These are phyloP conservation scores for Desoria tigrina DNA, from an alignment of 2,888 invertebrate genomes.

Conservation along the genomic window DNA sequence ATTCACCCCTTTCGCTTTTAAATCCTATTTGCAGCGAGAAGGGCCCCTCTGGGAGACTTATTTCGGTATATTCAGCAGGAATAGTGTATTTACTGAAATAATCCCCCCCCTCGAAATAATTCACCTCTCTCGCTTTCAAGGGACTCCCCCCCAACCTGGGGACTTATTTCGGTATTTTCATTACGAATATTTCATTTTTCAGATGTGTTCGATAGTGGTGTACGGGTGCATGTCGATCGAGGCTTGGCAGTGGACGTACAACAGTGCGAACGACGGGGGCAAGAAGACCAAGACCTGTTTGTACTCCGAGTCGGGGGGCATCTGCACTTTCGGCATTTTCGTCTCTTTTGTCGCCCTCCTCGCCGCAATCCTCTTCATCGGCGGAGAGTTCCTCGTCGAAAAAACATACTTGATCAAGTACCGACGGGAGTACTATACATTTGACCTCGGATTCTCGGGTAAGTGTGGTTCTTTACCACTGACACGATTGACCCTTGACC, in stretches of 20 bases:
- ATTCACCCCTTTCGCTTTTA: no score
- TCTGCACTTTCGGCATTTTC: constrained; percentile 37
- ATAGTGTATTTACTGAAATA: no score
- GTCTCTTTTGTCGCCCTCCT: constrained; percentile 41
- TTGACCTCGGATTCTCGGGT: constrained; percentile 38
- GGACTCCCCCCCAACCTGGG: background rate
- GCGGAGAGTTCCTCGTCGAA: constrained; percentile 40
- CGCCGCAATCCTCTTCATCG: constrained; percentile 38
- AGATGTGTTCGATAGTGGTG: constrained; percentile 37
- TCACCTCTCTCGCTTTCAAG: no score
- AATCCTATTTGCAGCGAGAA: no score
- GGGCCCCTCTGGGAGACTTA: no score
- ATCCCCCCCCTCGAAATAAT: no score
- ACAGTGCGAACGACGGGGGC: background rate
- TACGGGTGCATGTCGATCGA: constrained; percentile 42
- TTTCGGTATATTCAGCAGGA: no score
- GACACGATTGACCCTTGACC: no score
- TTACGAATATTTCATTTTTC: background rate
- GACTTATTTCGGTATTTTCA: background rate
- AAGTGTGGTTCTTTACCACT: constrained; percentile 2
- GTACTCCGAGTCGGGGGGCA: constrained; percentile 36
- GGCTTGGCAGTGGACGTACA: constrained; percentile 31
- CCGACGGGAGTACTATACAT: constrained; percentile 34
- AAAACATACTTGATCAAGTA: constrained; percentile 29
- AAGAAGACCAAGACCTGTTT: constrained; percentile 24